phyloP scores from a whole-genome alignment of 2,797 vertebrate genomes.

The Eremophila alpestris region DNA sequence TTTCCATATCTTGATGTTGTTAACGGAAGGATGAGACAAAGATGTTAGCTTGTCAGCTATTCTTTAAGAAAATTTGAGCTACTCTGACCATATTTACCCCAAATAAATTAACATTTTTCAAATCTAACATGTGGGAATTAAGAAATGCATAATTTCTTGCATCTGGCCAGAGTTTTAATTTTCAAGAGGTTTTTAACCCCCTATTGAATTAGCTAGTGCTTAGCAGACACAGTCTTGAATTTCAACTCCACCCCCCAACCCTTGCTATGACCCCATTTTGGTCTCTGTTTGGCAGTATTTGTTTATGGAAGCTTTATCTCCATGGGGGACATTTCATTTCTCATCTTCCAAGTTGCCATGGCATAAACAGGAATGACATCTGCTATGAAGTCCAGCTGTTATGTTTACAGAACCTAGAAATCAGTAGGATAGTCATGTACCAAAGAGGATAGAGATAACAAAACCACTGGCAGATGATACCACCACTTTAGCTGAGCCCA shows the following conservation, averaged over 20 bases:
- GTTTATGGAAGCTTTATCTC: background rate
- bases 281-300: background rate
- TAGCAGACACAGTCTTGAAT: background rate
- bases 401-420: background rate
- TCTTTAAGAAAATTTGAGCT: background rate
- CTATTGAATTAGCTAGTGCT: background rate
- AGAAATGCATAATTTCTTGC: background rate
- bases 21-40: background rate
- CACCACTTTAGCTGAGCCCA: fast-evolving
- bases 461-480: fast-evolving
- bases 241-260: background rate
- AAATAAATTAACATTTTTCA: background rate
- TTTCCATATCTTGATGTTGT: background rate
- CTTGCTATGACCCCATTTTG: background rate
- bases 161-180: background rate
- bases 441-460: background rate
- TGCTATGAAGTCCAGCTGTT: background rate
- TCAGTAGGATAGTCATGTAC: background rate
- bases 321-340: background rate
- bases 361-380: background rate
- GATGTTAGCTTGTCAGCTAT: background rate
- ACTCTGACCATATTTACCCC: background rate
- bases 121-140: background rate
- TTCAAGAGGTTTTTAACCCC: background rate
- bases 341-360: background rate